These are phyloP conservation scores for Taenaris catops DNA, from an alignment of 2,888 invertebrate genomes.

Conservation along the genomic window DNA sequence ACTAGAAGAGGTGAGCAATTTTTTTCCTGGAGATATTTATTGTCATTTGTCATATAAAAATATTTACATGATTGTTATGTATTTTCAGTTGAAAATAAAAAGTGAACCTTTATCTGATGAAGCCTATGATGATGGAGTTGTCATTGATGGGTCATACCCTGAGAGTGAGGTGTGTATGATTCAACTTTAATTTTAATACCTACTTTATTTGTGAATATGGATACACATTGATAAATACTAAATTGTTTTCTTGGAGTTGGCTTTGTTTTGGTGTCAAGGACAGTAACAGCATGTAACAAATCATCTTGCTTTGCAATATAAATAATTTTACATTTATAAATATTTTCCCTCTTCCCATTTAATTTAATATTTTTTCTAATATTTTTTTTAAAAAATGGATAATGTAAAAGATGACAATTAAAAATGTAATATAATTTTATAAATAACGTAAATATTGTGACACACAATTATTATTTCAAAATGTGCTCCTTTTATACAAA, in stretches of 20 bases:
- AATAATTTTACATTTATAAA: neutral
- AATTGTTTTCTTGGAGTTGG: slow-evolving; percentile 14
- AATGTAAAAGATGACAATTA: too few relatives aligned
- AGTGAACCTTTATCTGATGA: slow-evolving; percentile 79
- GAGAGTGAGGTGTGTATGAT: slow-evolving; percentile 60
- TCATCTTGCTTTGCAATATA: too few relatives aligned
- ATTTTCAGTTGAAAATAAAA: slow-evolving; percentile 77
- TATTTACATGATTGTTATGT: slow-evolving; percentile 33
- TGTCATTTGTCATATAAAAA: slow-evolving; percentile 34
- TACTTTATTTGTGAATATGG: slow-evolving; percentile 7
- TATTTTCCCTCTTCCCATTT: neutral
- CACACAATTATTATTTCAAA: too few relatives aligned
- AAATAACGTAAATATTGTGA: too few relatives aligned
- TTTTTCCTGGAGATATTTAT: slow-evolving; percentile 47
- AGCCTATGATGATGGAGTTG: slow-evolving; percentile 74
- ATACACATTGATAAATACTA: slow-evolving; percentile 5
- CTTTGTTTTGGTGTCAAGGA: slow-evolving; percentile 55
- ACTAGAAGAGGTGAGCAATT: slow-evolving; percentile 71
- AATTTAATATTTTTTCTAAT: neutral
- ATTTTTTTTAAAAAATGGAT: neutral
- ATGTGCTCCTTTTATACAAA: too few relatives aligned
- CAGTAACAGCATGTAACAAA: too few relatives aligned
- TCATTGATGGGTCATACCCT: slow-evolving; percentile 70
- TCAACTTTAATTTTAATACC: too few relatives aligned
- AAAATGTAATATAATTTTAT: too few relatives aligned